Conservation (phyloP, 2,888 invertebrate genomes). For the Philaethria dido region DNA sequence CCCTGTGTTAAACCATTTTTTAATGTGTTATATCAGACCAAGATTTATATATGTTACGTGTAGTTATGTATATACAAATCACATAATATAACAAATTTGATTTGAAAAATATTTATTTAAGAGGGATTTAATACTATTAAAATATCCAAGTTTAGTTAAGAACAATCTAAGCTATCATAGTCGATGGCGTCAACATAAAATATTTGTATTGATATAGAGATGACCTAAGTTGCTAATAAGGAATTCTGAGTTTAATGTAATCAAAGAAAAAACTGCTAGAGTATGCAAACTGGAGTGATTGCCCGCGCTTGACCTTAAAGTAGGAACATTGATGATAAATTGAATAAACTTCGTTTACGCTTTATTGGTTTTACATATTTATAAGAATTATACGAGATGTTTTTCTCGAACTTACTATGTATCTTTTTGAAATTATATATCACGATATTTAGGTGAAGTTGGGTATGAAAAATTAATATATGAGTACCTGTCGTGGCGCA, state of each 20-base stretch:
- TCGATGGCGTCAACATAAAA: background rate
- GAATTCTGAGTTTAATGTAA: slow-evolving; percentile 1
- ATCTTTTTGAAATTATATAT: background rate
- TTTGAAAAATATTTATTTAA: too few relatives aligned
- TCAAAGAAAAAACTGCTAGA: slow-evolving; percentile 19
- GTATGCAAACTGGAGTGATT: slow-evolving; percentile 20
- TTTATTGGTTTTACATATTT: slow-evolving; percentile 15
- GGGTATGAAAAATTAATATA: too few relatives aligned
- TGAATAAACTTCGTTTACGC: slow-evolving; percentile 12
- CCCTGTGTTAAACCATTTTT: too few relatives aligned
- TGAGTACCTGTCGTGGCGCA: too few relatives aligned
- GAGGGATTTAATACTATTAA: too few relatives aligned
- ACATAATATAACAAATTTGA: too few relatives aligned
- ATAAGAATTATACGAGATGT: background rate
- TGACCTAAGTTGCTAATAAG: background rate
- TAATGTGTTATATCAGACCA: too few relatives aligned
- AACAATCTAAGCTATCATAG: background rate
- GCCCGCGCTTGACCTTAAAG: slow-evolving; percentile 14
- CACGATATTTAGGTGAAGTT: too few relatives aligned
- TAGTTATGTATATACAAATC: too few relatives aligned
- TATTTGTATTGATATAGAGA: background rate
- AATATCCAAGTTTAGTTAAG: too few relatives aligned
- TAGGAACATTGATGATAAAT: slow-evolving; percentile 2
- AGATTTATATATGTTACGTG: too few relatives aligned
- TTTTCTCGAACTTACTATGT: background rate